Evolutionary conservation across 1,140 invertebrate species (phyloP), one percentile per base, ranked within the genome.

Genomic region (Habropoda laboriosa): DNA sequence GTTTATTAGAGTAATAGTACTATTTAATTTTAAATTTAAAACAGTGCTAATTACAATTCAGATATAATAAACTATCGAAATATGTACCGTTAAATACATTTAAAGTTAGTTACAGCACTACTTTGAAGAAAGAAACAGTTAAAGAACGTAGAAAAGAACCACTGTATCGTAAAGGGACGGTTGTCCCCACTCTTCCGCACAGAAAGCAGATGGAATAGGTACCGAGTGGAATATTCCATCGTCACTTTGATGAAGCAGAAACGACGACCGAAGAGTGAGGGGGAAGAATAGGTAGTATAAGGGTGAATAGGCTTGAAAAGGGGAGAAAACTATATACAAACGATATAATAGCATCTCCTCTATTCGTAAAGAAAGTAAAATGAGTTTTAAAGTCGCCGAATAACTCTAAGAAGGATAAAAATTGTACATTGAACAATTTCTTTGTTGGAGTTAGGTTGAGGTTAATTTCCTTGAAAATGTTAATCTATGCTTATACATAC

Each of bases 201-300:
- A 81, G 86, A 83, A 86, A 82, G 89, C 89, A 92, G 91, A 91
- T 91, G 89, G 88, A 85, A 83, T 86, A 83, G 82, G 79, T 85
- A 86, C 81, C 80, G 80, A 92, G 89, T 91, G 91, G 91, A 92
- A 92, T 92, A 92, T 92, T 92, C 90, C 90, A 91, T 81, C 89
- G 87, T 74, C 74, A 71, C 71, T 86, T 86, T 75, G 24, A 77
- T 57, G 42, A 60, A 68, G 77, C 80, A 40, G 61, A 66, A 47
- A 73, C 51, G 71, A 61, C 16, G 42, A 38, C 13, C 16, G 47
- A 32, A 30, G 79, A 27, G 60, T 3, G 38, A 49, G 30, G 55
- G 60, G 49, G 60, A 24, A 18, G 72, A 49, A 8, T 70, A 49
- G 68, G 24, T 57, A 68, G 55, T 4, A 40, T 51, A 49, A 80